A percentile compares a stretch with the other conserved stretches of the same genome.
phyloP scores from a whole-genome alignment of 2,888 invertebrate species.

The Oligia strigilis region DNA sequence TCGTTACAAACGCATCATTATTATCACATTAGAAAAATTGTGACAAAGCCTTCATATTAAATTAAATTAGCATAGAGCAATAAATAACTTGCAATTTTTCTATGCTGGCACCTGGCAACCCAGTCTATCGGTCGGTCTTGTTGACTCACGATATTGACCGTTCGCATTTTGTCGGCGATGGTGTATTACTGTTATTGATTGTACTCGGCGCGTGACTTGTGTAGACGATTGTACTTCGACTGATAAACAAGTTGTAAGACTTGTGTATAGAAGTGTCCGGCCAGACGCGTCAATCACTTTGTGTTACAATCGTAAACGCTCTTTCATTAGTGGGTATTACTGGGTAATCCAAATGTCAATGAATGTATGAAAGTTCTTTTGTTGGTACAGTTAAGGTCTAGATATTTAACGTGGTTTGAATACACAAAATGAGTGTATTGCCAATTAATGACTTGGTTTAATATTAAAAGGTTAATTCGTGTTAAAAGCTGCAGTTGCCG shows the following conservation, averaged over 20 bases:
- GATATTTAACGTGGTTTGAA: constrained; percentile 23
- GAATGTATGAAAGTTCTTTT: constrained; percentile 38
- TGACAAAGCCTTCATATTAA: constrained; percentile 28
- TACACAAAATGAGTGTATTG: constrained; percentile 8
- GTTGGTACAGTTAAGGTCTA: not conserved
- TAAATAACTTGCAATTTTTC: constrained; percentile 50
- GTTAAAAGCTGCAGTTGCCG: not conserved
- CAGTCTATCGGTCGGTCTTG: constrained; percentile 75
- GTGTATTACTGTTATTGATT: constrained; percentile 90
- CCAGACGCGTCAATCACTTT: constrained; percentile 56
- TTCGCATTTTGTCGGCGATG: constrained; percentile 86
- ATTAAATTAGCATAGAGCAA: constrained; percentile 32
- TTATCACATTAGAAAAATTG: constrained; percentile 34
- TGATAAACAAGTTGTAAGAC: constrained; percentile 77
- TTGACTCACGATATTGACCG: constrained; percentile 89
- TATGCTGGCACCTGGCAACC: constrained; percentile 74
- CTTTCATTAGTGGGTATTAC: constrained; percentile 58
- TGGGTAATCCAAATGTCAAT: constrained; percentile 42
- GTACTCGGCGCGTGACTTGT: constrained; percentile 89
- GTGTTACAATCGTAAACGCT: constrained; percentile 50
- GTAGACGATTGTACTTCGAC: constrained; percentile 83
- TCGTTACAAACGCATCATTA: not conserved
- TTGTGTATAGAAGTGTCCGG: constrained; percentile 64
- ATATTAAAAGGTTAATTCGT: not conserved
- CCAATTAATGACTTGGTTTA: not conserved